Percentiles rank a stretch among this genome's conserved stretches.
Evolutionary conservation across 2,797 vertebrate species (phyloP).

Genomic region (Phyllotis vaccarum): DNA sequence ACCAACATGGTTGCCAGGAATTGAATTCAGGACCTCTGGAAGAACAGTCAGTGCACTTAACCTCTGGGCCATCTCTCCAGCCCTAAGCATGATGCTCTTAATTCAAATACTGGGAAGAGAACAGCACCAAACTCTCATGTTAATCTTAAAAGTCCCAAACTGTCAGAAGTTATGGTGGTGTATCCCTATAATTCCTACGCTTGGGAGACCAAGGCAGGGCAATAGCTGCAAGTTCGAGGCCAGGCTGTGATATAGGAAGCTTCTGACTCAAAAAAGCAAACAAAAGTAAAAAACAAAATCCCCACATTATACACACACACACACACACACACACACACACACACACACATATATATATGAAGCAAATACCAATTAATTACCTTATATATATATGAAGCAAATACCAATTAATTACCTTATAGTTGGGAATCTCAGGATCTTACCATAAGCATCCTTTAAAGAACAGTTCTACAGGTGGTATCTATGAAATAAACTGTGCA

Average conservation of each 20-base stretch:
- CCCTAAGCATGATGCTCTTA: conserved; percentile 35
- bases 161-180: not conserved
- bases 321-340: too few relatives aligned
- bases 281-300: not conserved
- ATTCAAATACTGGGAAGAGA: conserved; percentile 53
- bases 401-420: not conserved
- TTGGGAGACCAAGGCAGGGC: not conserved
- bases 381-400: not conserved
- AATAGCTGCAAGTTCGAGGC: not conserved
- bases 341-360: not conserved
- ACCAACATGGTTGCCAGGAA: too few relatives aligned
- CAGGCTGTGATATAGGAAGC: not conserved
- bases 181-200: not conserved
- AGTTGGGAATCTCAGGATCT: conserved; percentile 44
- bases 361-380: not conserved
- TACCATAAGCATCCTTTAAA: conserved; percentile 55
- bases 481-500: conserved; percentile 50
- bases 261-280: not conserved
- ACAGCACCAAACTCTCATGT: not conserved
- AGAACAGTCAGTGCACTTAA: too few relatives aligned
- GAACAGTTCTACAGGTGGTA: conserved; percentile 35
- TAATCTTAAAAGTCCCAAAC: not conserved
- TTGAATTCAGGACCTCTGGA: too few relatives aligned
- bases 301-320: not conserved
- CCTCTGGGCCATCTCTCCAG: too few relatives aligned